phyloP scores from a whole-genome alignment of 1,140 invertebrate species.

The Heliconius nattereri region DNA sequence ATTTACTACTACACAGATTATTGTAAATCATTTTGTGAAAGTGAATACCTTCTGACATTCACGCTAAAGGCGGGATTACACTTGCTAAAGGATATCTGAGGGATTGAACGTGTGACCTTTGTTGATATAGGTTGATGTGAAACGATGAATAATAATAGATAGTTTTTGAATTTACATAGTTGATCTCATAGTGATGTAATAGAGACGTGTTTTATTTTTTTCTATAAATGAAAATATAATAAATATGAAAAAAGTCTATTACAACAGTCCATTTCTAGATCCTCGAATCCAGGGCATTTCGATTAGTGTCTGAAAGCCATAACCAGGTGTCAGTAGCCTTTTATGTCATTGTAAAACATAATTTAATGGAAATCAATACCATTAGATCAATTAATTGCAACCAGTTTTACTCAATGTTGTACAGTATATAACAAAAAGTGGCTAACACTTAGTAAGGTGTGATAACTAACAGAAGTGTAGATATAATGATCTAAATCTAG shows the following conservation, averaged over 20 bases:
- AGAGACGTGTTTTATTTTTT: too few species aligned
- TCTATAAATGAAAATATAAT: too few species aligned
- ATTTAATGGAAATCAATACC: background rate
- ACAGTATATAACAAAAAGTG: background rate
- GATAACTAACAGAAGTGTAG: background rate
- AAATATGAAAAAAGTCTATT: background rate
- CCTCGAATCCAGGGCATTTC: background rate
- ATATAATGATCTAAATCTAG: background rate
- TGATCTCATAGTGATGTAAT: background rate
- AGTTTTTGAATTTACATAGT: background rate
- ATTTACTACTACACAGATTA: conserved; percentile 47
- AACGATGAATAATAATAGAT: background rate
- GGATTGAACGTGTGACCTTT: background rate
- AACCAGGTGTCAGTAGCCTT: background rate
- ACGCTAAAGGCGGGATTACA: conserved; percentile 5
- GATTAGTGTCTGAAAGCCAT: background rate
- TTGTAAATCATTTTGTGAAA: conserved; percentile 57
- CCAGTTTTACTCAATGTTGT: background rate
- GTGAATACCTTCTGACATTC: conserved; percentile 35
- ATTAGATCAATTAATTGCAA: conserved; percentile 1
- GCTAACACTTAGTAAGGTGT: background rate
- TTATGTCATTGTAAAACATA: background rate
- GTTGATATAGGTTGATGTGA: background rate
- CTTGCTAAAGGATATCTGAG: background rate
- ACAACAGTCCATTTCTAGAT: background rate